Percentiles rank a stretch among this genome's conserved stretches.
These are phyloP conservation scores for Odontomyia ornata DNA, from an alignment of 2,888 invertebrate genomes.

Conservation along the genomic window DNA sequence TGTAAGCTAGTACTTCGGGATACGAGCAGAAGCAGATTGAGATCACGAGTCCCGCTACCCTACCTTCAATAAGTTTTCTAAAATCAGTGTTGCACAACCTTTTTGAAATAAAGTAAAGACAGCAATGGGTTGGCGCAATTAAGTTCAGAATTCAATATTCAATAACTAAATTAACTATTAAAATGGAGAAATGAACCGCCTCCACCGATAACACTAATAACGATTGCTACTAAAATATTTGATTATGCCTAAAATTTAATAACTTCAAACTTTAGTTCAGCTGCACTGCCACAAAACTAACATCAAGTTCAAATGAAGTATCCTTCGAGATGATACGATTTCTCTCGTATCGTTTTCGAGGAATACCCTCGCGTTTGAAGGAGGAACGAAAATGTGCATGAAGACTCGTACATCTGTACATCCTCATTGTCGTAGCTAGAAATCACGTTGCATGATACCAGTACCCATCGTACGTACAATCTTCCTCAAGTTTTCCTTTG, in stretches of 20 bases:
- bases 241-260: no score
- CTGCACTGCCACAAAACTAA: not conserved
- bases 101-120: not conserved
- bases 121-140: not conserved
- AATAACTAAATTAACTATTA: no score
- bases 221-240: no score
- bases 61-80: not conserved
- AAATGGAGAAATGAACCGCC: no score
- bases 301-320: constrained; percentile 18
- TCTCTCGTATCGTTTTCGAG: constrained; percentile 37
- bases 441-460: constrained; percentile 39
- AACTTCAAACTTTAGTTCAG: no score
- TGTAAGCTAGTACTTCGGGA: constrained; percentile 37
- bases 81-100: not conserved
- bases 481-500: constrained; percentile 6
- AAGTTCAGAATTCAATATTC: no score
- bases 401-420: no score
- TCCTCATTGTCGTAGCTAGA: not conserved
- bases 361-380: constrained; percentile 29
- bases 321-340: constrained; percentile 37
- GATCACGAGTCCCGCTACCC: constrained; percentile 19
- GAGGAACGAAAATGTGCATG: not conserved
- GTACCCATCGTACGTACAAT: constrained; percentile 10
- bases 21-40: constrained; percentile 39
- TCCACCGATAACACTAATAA: no score